A percentile compares a stretch with the other conserved stretches of the same genome.
These are phyloP conservation scores for Ormyrus rosae DNA, from an alignment of 2,888 invertebrate species.

Conservation along the genomic window DNA sequence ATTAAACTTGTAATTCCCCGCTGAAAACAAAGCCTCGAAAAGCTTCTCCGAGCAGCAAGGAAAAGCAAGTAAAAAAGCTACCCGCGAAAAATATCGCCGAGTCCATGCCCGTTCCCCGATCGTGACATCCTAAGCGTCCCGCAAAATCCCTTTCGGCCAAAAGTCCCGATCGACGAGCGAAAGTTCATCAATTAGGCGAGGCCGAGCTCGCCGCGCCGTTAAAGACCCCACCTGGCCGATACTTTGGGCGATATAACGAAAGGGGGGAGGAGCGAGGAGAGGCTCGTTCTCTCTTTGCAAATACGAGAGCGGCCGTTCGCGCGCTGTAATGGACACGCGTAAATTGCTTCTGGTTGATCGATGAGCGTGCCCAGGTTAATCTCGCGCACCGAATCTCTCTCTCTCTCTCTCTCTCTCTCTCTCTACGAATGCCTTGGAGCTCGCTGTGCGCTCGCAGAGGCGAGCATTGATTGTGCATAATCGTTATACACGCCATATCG, in stretches of 20 bases:
- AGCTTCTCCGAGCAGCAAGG: no score
- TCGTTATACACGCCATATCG: constrained; percentile 43
- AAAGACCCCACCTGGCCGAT: constrained; percentile 18
- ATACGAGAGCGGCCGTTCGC: constrained; percentile 32
- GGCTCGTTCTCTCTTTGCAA: constrained; percentile 39
- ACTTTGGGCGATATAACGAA: constrained; percentile 20
- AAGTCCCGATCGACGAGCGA: constrained; percentile 31
- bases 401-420: neutral
- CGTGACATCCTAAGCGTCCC: neutral
- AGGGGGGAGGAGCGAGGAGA: neutral
- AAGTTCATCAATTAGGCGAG: constrained; percentile 49
- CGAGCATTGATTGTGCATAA: constrained; percentile 47
- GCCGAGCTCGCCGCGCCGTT: constrained; percentile 12
- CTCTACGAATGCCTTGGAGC: constrained; percentile 4
- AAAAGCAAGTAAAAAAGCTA: no score
- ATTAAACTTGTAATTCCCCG: no score
- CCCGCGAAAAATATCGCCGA: no score
- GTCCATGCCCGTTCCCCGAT: no score
- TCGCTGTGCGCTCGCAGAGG: neutral
- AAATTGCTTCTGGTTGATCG: constrained; percentile 57
- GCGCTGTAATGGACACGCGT: constrained; percentile 50
- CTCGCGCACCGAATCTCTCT: constrained; percentile 32
- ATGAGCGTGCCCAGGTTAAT: constrained; percentile 55
- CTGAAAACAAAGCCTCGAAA: no score
- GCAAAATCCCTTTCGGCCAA: constrained; percentile 13